A percentile compares a stretch with the other conserved stretches of the same genome.
phyloP scores from a whole-genome alignment of 2,888 invertebrate species.

The Phalangium opilio region DNA sequence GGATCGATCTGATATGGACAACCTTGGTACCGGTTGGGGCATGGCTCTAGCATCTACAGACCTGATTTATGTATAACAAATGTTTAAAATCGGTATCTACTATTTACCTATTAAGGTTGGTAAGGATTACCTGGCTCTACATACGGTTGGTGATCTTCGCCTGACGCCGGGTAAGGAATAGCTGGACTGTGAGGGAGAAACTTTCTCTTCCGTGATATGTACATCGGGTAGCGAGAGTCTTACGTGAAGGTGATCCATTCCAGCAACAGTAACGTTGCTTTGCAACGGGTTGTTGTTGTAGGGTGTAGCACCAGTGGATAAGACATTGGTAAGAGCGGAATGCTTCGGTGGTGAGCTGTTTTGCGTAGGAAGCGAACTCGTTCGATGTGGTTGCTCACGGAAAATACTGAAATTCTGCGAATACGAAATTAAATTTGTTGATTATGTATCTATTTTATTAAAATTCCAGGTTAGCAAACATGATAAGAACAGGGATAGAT shows the following conservation, averaged over 20 bases:
- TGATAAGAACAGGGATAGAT: too few species aligned
- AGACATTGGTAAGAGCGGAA: too few species aligned
- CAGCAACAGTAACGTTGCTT: background rate
- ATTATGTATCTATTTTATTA: too few species aligned
- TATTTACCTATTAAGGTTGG: background rate
- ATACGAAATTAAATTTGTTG: background rate
- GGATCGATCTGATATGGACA: background rate
- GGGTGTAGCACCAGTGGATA: too few species aligned
- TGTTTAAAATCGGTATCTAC: too few species aligned
- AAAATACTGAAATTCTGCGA: conserved; percentile 17
- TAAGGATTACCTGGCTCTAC: background rate
- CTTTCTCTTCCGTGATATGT: conserved; percentile 14
- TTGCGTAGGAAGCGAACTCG: conserved; percentile 4
- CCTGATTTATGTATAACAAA: conserved; percentile 1
- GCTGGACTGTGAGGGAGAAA: conserved; percentile 13
- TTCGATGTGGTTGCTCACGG: conserved; percentile 15
- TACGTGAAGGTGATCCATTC: conserved; percentile 13
- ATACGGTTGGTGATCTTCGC: background rate
- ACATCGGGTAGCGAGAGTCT: conserved; percentile 15
- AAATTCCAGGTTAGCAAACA: too few species aligned
- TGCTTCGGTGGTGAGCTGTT: too few species aligned
- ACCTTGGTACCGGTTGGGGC: conserved; percentile 8
- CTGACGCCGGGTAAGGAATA: conserved; percentile 14
- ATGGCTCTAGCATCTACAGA: conserved; percentile 17
- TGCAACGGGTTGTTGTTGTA: too few species aligned